Evolutionary conservation across 2,797 vertebrate species (phyloP), one percentile per base, ranked within the genome.

Genomic region (Chelon auratus): DNA sequence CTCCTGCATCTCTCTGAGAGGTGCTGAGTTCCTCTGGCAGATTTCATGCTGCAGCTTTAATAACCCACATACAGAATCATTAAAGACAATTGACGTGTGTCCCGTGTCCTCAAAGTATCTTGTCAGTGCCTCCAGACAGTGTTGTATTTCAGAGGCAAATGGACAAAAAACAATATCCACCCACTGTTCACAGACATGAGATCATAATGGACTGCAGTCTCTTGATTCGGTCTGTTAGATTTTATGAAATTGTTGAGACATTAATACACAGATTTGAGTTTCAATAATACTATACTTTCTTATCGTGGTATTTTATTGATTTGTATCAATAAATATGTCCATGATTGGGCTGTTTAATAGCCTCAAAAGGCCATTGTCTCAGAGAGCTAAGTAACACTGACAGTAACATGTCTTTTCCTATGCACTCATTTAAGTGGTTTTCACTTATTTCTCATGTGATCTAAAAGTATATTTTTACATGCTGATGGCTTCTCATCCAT

Each of bases 1-100:
- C 76, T 81, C 68, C 84, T 72, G 84, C 78, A 68, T 89, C 72
- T 84, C 64, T 18, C 54, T 68, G 72, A 86, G 68, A 80, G 72
- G 56, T 54, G 75, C 72, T 36, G 39, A 84, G 82, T 80, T 89
- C 87, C 86, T 89, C 74, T 82, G 89, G 91, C 82, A 81, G 58
- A 81, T 87, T 88, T 78, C 75, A 78, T 72, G 81, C 82, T 55
- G 52, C 75, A 75, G 50, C 76, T 83, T 72, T 81, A 85, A 88
- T 87, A 90, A 86, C 59, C 78, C 75, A 61, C 77, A 73, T 60
- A 50, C 20, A 60, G 55, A 89, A 88, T 90, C 84, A 79, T 90
- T 90, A 85, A 76, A 83, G 76, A 82, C 57, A 62, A 75, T 63
- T 52, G 72, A 71, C 9, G 40, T 62, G 69, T 72, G 78, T 81